Evolutionary conservation across 1,140 invertebrate genomes (phyloP), one percentile per base, ranked within the genome.

Genomic region (Sitophilus oryzae): DNA sequence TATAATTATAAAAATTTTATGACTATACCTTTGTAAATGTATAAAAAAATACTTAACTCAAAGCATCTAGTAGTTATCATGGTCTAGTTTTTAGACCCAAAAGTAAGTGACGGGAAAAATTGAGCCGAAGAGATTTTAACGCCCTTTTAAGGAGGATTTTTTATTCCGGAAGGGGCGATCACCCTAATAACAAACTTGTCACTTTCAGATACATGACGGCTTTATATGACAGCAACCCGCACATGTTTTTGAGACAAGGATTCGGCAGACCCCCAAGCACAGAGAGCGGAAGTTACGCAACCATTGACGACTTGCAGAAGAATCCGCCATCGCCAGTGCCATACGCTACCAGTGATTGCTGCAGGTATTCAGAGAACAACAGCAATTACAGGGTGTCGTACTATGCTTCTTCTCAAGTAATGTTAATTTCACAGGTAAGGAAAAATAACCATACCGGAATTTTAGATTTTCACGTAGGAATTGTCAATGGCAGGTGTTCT

Each of bases 261-360:
- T 71, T 80, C 53, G 80, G 76, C 35, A 74, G 83, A 55, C 82
- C 84, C 45, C 82, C 81, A 51, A 86, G 83, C 64, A 83, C 81
- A n/a, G 78, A 79, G 65, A 86, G 83, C 45, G 86, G 85, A 54
- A 87, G 85, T 62, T 88, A 88, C 64, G 86, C 86, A 11, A 88
- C 85, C 35, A 88, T 88, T 54, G 85, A 85, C 36, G 86, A 86
- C 71, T 77, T 88, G 61, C 82, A 83, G 60, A 84, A 84, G 59
- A 78, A 73, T 64, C 73, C 71, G 8, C 74, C 80, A 38, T 79
- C 80, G 0, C 81, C 81, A 1, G 81, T 80, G 2, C 80, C 81
- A 15, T 84, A 84, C 65, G 82, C 82, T 16, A 83, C 79, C 1
- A 78, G 79, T 16, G 66, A 68, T 42, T 61, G 66, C 40, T 78